Conservation (phyloP, 1,140 invertebrate genomes). For the Anastrepha obliqua region DNA sequence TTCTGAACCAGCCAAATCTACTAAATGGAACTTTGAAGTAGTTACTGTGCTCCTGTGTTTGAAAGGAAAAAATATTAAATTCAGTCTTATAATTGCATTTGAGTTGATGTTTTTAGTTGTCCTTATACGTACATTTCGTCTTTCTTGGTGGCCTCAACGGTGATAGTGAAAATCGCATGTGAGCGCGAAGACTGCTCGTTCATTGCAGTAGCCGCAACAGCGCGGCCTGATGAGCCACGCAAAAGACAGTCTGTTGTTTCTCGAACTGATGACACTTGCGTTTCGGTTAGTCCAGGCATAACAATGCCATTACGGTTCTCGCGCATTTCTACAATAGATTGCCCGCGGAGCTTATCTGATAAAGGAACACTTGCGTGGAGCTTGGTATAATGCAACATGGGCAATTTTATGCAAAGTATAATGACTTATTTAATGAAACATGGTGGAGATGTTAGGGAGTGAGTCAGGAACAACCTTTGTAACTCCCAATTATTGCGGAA, state of each 20-base stretch:
- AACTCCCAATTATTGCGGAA: too few species aligned
- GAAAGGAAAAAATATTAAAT: too few species aligned
- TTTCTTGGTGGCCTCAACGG: slow-evolving; percentile 81
- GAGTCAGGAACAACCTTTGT: too few species aligned
- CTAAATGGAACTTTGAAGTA: slow-evolving; percentile 88
- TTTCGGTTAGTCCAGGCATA: slow-evolving; percentile 82
- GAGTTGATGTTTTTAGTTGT: too few species aligned
- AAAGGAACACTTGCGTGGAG: slow-evolving; percentile 80
- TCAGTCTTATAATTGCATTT: too few species aligned
- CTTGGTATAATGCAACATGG: slow-evolving; percentile 77
- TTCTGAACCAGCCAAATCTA: slow-evolving; percentile 96
- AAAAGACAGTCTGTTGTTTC: slow-evolving; percentile 82
- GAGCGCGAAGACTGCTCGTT: slow-evolving; percentile 92
- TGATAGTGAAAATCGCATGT: slow-evolving; percentile 93
- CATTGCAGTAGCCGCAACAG: slow-evolving; percentile 95
- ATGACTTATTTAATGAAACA: slow-evolving; percentile 77
- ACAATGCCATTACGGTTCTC: slow-evolving; percentile 83
- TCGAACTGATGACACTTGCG: slow-evolving; percentile 77
- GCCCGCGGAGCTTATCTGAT: slow-evolving; percentile 80
- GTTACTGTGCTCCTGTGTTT: slow-evolving; percentile 80
- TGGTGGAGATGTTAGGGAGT: too few species aligned
- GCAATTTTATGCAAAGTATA: slow-evolving; percentile 87
- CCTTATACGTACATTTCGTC: slow-evolving; percentile 77
- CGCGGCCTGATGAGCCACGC: slow-evolving; percentile 84
- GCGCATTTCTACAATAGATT: slow-evolving; percentile 86